These are phyloP conservation scores for Xylophagus ater DNA, from an alignment of 2,888 invertebrate genomes.

Conservation along the genomic window DNA sequence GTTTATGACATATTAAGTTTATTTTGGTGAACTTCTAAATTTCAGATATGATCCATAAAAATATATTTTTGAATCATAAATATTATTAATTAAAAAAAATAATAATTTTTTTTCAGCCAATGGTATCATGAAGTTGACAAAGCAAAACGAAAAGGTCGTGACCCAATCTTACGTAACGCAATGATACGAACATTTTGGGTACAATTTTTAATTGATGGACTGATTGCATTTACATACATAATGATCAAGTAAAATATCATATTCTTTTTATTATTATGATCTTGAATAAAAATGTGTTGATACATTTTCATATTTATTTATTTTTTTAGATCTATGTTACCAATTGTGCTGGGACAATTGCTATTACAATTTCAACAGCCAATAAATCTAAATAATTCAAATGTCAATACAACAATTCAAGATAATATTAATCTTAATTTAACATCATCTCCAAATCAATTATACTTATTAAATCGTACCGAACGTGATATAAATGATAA, in stretches of 20 bases:
- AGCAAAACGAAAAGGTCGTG: constrained; percentile 44
- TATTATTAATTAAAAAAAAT: too few species aligned
- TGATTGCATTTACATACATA: constrained; percentile 44
- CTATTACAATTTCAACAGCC: constrained; percentile 33
- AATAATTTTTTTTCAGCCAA: constrained; percentile 46
- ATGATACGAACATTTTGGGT: constrained; percentile 57
- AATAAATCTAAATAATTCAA: constrained; percentile 5
- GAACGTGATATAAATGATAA: constrained; percentile 7
- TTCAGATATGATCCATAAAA: too few species aligned
- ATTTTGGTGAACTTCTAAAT: too few species aligned
- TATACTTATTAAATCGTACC: constrained; percentile 4
- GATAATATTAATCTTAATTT: neutral
- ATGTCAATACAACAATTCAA: neutral
- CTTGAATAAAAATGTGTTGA: neutral
- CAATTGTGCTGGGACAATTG: constrained; percentile 36
- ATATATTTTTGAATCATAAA: too few species aligned
- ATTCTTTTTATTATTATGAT: neutral
- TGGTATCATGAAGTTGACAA: constrained; percentile 53
- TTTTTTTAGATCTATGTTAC: constrained; percentile 31
- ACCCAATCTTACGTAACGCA: constrained; percentile 53
- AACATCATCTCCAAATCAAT: neutral
- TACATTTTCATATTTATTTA: neutral
- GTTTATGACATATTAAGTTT: too few species aligned
- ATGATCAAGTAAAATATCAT: constrained; percentile 31
- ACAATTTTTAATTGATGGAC: constrained; percentile 52